phyloP scores from a whole-genome alignment of 2,113 vertebrate species.

The Herpetotheres cachinnans region DNA sequence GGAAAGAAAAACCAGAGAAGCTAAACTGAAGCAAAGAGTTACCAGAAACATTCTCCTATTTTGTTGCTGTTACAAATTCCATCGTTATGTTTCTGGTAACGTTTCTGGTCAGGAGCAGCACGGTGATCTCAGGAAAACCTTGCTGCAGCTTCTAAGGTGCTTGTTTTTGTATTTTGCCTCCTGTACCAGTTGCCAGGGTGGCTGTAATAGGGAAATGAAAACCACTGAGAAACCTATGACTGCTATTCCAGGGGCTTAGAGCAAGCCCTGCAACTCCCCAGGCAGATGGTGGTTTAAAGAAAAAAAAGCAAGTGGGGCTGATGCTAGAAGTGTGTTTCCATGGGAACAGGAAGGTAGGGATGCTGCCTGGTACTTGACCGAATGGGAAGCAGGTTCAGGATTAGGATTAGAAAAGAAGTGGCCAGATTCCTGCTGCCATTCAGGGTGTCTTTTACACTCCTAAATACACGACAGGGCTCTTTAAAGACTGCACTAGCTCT shows the following conservation, averaged over 20 bases:
- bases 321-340: constrained; percentile 72
- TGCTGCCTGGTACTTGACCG: constrained; percentile 44
- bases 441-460: neutral
- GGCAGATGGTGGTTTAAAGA: constrained; percentile 70
- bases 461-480: neutral
- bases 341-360: constrained; percentile 71
- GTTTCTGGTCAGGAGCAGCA: neutral
- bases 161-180: neutral
- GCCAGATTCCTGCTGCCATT: neutral
- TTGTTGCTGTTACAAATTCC: neutral
- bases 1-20: neutral
- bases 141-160: neutral
- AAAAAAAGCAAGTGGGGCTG: constrained; percentile 62
- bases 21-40: neutral
- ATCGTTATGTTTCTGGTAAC: neutral
- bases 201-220: neutral
- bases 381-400: constrained; percentile 59
- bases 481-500: neutral
- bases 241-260: neutral
- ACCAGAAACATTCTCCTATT: neutral
- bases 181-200: neutral
- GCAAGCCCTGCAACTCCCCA: constrained; percentile 36
- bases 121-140: neutral
- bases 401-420: constrained; percentile 38
- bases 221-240: neutral